Evolutionary conservation across 2,797 vertebrate genomes (phyloP).

Genomic region (Scolopax rusticola): DNA sequence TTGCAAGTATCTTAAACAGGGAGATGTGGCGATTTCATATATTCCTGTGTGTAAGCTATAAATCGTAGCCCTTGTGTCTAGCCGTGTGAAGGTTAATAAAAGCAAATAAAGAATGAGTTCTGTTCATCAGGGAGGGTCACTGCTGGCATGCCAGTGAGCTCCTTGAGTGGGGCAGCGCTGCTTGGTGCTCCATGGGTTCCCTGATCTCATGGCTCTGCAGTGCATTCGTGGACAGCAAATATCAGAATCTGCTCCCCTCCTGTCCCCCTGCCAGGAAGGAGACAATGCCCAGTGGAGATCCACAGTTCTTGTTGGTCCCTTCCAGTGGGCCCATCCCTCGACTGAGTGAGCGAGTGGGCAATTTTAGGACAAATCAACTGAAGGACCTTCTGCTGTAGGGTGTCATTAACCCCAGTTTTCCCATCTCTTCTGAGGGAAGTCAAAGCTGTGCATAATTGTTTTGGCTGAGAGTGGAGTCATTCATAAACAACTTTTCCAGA

Average conservation of each 20-base stretch:
- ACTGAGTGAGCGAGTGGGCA: accelerated
- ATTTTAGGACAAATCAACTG: neutral
- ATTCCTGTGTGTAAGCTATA: neutral
- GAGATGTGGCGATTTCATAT: neutral
- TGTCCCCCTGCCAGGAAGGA: neutral
- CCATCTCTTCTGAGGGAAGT: neutral
- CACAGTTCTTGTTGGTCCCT: neutral
- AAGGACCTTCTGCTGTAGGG: neutral
- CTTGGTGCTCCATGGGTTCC: accelerated
- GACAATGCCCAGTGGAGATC: neutral
- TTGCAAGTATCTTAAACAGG: neutral
- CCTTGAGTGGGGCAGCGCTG: neutral
- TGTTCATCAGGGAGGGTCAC: neutral
- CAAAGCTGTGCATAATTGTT: neutral
- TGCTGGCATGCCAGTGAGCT: neutral
- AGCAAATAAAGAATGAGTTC: neutral
- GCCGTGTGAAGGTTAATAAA: neutral
- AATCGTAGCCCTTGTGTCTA: neutral
- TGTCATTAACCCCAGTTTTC: neutral
- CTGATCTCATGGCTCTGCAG: neutral
- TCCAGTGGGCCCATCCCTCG: neutral
- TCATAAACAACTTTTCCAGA: neutral
- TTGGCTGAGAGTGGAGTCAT: neutral
- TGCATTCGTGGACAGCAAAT: neutral
- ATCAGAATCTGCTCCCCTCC: neutral